phyloP scores from a whole-genome alignment of 2,888 invertebrate genomes.

The Hirtodrosophila duncani region DNA sequence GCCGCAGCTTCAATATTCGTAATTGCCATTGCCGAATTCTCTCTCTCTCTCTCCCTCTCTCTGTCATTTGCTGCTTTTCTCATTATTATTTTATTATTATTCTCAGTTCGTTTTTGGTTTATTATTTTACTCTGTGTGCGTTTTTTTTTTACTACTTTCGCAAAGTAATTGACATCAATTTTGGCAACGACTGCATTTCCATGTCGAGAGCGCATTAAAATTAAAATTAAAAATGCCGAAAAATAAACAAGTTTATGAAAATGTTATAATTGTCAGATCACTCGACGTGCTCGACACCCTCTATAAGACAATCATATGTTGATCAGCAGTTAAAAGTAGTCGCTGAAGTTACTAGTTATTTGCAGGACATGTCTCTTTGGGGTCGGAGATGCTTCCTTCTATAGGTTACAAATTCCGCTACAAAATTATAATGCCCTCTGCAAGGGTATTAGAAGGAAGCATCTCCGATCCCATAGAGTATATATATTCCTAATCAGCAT shows the following conservation, averaged over 20 bases:
- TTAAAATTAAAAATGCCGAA: constrained; percentile 14
- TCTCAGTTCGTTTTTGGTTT: constrained; percentile 6
- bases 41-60: not conserved
- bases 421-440: no score
- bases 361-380: no score
- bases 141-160: constrained; percentile 44
- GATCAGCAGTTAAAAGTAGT: no score
- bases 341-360: no score
- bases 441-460: no score
- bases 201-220: constrained; percentile 26
- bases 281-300: no score
- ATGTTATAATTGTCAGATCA: no score
- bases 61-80: constrained; percentile 32
- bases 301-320: no score
- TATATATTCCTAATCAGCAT: no score
- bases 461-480: no score
- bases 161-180: constrained; percentile 59
- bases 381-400: no score
- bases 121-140: not conserved
- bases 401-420: no score
- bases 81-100: constrained; percentile 41
- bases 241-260: constrained; percentile 23
- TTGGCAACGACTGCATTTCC: constrained; percentile 27
- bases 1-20: constrained; percentile 16
- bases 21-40: constrained; percentile 25